phyloP scores from a whole-genome alignment of 2,888 invertebrate species.

The Aromia moschata region DNA sequence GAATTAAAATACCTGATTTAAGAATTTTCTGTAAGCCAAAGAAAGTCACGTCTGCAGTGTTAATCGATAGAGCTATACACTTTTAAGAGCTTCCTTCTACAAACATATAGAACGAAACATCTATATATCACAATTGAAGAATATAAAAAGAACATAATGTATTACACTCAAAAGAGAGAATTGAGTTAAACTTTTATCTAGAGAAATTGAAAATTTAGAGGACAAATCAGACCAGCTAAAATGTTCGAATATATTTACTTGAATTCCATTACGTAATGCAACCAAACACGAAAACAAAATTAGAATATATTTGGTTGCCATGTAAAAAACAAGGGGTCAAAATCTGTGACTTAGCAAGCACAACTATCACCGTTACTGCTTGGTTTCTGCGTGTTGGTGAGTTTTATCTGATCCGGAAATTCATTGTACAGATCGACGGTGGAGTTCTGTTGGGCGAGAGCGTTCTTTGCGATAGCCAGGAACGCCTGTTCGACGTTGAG shows the following conservation, averaged over 20 bases:
- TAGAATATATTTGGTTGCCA: conserved; percentile 8
- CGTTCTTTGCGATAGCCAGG: conserved; percentile 98
- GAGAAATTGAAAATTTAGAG: not conserved
- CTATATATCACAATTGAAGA: conserved; percentile 34
- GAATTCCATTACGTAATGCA: conserved; percentile 1
- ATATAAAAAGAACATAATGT: not conserved
- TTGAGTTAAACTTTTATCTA: not conserved
- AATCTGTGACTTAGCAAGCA: conserved; percentile 53
- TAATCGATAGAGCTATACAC: not conserved
- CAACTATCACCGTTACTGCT: conserved; percentile 71
- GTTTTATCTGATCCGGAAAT: conserved; percentile 96
- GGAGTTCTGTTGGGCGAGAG: conserved; percentile 85
- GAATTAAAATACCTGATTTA: not conserved
- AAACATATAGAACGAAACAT: conserved; percentile 8
- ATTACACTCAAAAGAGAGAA: not conserved
- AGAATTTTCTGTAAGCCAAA: not conserved
- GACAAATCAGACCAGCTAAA: conserved; percentile 19
- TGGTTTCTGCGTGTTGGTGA: conserved; percentile 78
- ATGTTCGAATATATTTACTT: conserved; percentile 9
- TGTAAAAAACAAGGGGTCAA: conserved; percentile 16
- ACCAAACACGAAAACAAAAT: conserved; percentile 15
- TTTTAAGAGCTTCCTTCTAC: not conserved
- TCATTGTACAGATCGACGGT: conserved; percentile 92
- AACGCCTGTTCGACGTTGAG: conserved; percentile 99
- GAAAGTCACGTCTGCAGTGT: not conserved